Evolutionary conservation across 2,113 vertebrate genomes (phyloP).

Genomic region (Protobothrops flavoviridis): DNA sequence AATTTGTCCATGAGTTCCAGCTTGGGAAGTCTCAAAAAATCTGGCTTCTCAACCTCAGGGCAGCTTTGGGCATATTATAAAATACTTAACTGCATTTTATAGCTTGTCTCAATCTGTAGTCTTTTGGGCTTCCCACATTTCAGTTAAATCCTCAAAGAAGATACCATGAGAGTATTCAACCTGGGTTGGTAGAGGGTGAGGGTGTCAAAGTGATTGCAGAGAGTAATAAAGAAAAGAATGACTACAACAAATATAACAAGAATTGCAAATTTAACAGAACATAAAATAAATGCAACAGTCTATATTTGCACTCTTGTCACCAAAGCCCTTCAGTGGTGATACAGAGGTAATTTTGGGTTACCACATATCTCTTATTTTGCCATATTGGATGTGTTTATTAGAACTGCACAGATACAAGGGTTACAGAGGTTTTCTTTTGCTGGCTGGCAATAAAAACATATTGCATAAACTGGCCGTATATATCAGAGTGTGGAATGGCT

Average conservation of each 20-base stretch:
- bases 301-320: background rate
- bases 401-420: background rate
- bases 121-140: background rate
- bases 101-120: background rate
- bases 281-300: background rate
- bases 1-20: background rate
- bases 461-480: background rate
- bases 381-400: background rate
- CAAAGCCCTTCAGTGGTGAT: background rate
- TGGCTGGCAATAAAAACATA: background rate
- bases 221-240: background rate
- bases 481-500: constrained; percentile 1
- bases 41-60: background rate
- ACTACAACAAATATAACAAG: background rate
- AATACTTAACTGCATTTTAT: background rate
- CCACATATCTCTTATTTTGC: background rate
- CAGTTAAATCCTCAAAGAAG: background rate
- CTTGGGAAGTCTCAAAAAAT: background rate
- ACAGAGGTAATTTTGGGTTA: background rate
- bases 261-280: background rate
- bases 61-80: background rate
- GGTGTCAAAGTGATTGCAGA: background rate
- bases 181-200: background rate
- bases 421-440: background rate
- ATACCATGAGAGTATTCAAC: background rate